phyloP scores from a whole-genome alignment of 1,140 invertebrate species.

The Papilio machaon region DNA sequence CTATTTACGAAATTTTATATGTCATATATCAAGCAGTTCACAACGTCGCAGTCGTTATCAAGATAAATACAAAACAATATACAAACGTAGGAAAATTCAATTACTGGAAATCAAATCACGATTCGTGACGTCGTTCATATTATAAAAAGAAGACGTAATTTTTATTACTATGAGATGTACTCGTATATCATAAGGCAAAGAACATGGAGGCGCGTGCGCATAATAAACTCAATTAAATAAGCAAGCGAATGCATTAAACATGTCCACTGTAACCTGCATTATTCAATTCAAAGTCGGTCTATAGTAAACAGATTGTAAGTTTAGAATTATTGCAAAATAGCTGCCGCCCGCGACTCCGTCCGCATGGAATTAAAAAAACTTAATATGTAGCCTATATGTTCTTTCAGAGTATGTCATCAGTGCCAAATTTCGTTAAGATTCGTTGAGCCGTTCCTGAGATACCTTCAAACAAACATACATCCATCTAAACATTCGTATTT shows the following conservation, averaged over 20 bases:
- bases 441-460: too few relatives aligned
- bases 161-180: neutral
- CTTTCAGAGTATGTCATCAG: too few relatives aligned
- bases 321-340: neutral
- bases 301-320: neutral
- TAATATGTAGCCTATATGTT: too few relatives aligned
- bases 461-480: too few relatives aligned
- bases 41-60: neutral
- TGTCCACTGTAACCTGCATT: neutral
- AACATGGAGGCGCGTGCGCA: slow-evolving; percentile 5
- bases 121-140: neutral
- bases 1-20: neutral
- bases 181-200: neutral
- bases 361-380: too few relatives aligned
- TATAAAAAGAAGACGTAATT: neutral
- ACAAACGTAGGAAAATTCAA: neutral
- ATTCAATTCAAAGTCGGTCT: neutral
- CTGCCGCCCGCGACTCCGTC: too few relatives aligned
- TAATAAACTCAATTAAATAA: slow-evolving; percentile 32
- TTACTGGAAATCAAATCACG: neutral
- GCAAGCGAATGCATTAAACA: slow-evolving; percentile 16
- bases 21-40: neutral
- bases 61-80: neutral
- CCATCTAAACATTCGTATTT: too few relatives aligned
- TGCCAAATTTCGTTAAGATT: too few relatives aligned